Evolutionary conservation across 2,113 vertebrate genomes (phyloP).

Genomic region (Sakesphorus luctuosus): DNA sequence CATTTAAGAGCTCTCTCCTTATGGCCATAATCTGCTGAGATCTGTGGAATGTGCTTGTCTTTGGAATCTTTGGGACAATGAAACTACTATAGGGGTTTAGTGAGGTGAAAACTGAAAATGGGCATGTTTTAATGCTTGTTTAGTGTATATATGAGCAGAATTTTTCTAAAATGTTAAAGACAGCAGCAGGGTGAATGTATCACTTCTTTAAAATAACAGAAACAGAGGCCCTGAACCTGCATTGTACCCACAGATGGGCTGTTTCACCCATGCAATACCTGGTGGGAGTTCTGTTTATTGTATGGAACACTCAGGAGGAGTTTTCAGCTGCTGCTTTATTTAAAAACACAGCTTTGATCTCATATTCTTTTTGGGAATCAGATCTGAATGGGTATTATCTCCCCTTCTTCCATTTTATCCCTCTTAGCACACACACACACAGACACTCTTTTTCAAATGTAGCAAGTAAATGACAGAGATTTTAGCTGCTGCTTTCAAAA

Average conservation of each 20-base stretch:
- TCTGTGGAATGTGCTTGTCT: conserved; percentile 50
- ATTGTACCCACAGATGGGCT: background rate
- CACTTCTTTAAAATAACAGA: background rate
- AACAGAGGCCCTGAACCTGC: background rate
- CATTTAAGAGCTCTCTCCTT: conserved; percentile 13
- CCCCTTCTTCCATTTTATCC: background rate
- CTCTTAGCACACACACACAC: background rate
- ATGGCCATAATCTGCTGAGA: conserved; percentile 12
- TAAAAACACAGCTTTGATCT: background rate
- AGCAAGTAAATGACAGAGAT: background rate
- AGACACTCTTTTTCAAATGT: background rate
- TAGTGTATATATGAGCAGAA: background rate
- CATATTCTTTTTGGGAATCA: background rate
- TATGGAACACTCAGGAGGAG: background rate
- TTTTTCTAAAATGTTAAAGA: background rate
- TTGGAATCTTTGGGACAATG: conserved; percentile 14
- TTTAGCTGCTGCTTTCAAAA: conserved; percentile 29
- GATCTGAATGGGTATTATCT: background rate
- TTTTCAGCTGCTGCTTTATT: background rate
- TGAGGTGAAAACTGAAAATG: background rate
- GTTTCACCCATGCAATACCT: background rate
- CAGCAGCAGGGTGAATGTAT: background rate
- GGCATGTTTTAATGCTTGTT: background rate
- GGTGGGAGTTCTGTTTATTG: background rate
- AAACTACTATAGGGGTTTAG: background rate